These are phyloP conservation scores for Geodia barretti DNA, from an alignment of 37 sponge, comb jelly and placozoan genomes.

Conservation along the genomic window DNA sequence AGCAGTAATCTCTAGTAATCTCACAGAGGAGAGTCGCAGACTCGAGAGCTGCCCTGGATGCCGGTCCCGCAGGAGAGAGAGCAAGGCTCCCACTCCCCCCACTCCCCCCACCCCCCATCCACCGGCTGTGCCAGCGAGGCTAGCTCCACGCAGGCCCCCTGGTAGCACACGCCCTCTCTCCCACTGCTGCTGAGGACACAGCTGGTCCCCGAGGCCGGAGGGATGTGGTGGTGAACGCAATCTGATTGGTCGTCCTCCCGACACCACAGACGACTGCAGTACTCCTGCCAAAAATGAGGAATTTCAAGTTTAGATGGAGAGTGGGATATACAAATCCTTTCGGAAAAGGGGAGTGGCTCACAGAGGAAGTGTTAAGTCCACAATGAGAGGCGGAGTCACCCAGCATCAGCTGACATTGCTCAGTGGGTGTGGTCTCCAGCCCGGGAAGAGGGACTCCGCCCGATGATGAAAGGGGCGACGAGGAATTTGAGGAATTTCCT, in stretches of 20 bases:
- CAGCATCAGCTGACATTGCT: slow-evolving; percentile 42
- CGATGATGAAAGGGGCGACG: too few species aligned
- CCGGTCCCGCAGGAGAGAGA: slow-evolving; percentile 54
- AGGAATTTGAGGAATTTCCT: background rate
- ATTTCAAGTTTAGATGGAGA: background rate
- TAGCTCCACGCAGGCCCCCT: slow-evolving; percentile 30
- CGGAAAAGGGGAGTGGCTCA: too few species aligned
- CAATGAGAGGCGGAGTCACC: slow-evolving; percentile 14
- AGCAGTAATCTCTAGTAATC: slow-evolving; percentile 16
- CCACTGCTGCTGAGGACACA: slow-evolving; percentile 2
- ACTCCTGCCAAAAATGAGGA: slow-evolving; percentile 24
- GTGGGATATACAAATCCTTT: too few species aligned
- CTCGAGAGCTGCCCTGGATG: slow-evolving; percentile 26
- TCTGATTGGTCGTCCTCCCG: background rate
- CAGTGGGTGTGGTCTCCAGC: slow-evolving; percentile 27
- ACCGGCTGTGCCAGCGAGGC: background rate
- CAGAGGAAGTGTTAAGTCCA: background rate
- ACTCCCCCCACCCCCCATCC: slow-evolving; percentile 68
- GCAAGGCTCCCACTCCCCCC: slow-evolving; percentile 60
- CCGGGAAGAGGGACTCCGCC: slow-evolving; percentile 28
- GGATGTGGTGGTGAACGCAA: slow-evolving; percentile 18
- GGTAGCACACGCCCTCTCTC: slow-evolving; percentile 40
- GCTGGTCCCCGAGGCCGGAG: slow-evolving; percentile 47
- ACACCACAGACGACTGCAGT: slow-evolving; percentile 53
- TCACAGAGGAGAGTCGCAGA: slow-evolving; percentile 64